Percentiles rank a stretch among this genome's conserved stretches.
phyloP scores from a whole-genome alignment of 2,113 vertebrate species.

The Cyanoramphus novaezelandiae region DNA sequence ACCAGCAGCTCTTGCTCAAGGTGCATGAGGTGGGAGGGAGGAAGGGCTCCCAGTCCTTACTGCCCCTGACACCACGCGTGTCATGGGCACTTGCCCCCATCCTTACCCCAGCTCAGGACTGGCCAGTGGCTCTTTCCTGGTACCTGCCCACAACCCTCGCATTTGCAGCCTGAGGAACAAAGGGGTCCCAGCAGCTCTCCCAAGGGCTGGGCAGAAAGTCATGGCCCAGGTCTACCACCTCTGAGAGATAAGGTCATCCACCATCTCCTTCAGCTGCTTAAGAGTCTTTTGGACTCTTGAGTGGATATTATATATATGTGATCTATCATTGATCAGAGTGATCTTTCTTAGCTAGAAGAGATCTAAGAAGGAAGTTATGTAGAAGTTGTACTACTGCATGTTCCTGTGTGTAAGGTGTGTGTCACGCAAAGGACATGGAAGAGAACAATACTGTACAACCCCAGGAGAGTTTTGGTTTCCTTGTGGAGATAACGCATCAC shows the following conservation, averaged over 20 bases:
- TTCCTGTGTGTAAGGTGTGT: background rate
- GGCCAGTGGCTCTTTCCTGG: background rate
- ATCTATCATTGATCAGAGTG: background rate
- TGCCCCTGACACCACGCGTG: background rate
- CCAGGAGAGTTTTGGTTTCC: background rate
- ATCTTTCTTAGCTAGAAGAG: background rate
- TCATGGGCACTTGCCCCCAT: background rate
- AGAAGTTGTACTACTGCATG: background rate
- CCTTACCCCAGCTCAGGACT: background rate
- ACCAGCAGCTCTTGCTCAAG: background rate
- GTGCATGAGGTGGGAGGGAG: background rate
- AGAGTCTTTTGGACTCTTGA: background rate
- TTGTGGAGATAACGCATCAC: too few species aligned
- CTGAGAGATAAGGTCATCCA: background rate
- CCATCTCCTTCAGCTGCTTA: background rate
- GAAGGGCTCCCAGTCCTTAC: background rate
- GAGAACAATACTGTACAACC: background rate
- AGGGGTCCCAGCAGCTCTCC: background rate
- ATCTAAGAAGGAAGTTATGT: background rate
- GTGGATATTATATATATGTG: background rate
- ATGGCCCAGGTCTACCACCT: rapidly evolving
- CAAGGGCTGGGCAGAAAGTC: background rate
- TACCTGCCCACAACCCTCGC: background rate
- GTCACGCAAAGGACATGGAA: background rate
- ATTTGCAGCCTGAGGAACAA: rapidly evolving